Base-by-base conservation (phyloP, 2,113 vertebrate genomes). In the Suncus etruscus region DNA sequence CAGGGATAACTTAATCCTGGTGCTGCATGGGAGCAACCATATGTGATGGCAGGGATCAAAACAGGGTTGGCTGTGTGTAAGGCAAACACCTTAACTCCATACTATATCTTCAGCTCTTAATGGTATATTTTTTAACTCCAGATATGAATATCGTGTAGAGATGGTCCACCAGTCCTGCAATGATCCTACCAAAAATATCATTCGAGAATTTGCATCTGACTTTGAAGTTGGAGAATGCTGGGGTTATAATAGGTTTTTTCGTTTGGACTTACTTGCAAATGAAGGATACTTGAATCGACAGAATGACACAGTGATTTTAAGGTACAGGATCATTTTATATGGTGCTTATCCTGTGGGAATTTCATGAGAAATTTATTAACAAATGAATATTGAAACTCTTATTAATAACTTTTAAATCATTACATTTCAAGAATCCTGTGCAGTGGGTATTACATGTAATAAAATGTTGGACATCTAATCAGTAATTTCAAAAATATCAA, bases 221-320 rank as follows among this genome's bases (percentile, higher is more conserved):
- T 99, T 99, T 86, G 99, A 99, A 96, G 99, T 99, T 70, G 99
- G 99, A 8, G 99, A 99, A 39, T 99, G 99, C 65, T 99, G 99
- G 99, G 99, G 99, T 1, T 99, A 99, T 97, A 99, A 99, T 97
- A 98, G 99, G 73, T 99, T 99, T 98, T 99, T 99, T 91, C 98
- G 99, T 45, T 97, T 99, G 78, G 99, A 99, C 94, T 98, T 99
- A 69, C 98, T 99, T 81, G 99, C 99, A 94, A 99, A 99, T 45
- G 99, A 99, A 95, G 99, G 99, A 48, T 99, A 99, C 95, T 96
- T 99, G 90, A 99, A 99, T 98, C 98, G 98, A 95, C 98, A 99
- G 94, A 99, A 98, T 0, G 99, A 99, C 97, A 99, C 99, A 0
- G 98, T 99, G 7, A 99, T 99, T 86, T 98, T 99, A 75, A 98